Evolutionary conservation across 2,888 invertebrate species (phyloP), one percentile per base, ranked within the genome.

Genomic region (Plemyria rubiginata): DNA sequence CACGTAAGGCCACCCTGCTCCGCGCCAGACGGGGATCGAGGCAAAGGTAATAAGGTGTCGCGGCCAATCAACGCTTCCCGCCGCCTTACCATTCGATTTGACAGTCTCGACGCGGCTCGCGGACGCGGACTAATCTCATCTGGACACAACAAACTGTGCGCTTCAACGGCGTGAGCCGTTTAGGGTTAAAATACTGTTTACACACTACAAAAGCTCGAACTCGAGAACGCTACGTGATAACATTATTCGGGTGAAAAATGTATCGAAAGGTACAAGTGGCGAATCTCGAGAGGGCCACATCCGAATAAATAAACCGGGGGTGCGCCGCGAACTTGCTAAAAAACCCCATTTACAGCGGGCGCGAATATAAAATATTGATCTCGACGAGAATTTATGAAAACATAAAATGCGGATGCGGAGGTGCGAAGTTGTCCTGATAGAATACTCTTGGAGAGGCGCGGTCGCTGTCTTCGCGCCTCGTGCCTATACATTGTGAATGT

Each of bases 311-410:
- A 83, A 84, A 80, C 71, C 72, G 75, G 72, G 68, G 77, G 73
- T 67, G 81, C 75, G 75, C 79, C 76, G 78, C 79, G 76, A 84
- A 82, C 80, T 82, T 82, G 81, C 82, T 80, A 84, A 82, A 81
- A 87, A 80, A 79, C 79, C 79, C 84, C 81, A 79, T 84, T 81
- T 76, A 80, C 81, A 79, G 78, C 79, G 78, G 82, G 76, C 78
- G 85, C 81, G 86, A 85, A 88, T 88, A 88, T 90, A 87, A 89
- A 90, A 90, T 88, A 91, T 91, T 88, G 92, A 92, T 91, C 89
- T 82, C 82, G 72, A 79, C 78, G 85, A 80, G 85, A 88, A 90
- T 90, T 89, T 91, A 89, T 90, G 89, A 90, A 91, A 90, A 89
- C 87, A 86, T 90, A 90, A 89, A 89, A 90, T 22, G 22, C 76